Percentiles rank a stretch among this genome's conserved stretches.
phyloP scores from a whole-genome alignment of 2,113 vertebrate species.

The Perca flavescens region DNA sequence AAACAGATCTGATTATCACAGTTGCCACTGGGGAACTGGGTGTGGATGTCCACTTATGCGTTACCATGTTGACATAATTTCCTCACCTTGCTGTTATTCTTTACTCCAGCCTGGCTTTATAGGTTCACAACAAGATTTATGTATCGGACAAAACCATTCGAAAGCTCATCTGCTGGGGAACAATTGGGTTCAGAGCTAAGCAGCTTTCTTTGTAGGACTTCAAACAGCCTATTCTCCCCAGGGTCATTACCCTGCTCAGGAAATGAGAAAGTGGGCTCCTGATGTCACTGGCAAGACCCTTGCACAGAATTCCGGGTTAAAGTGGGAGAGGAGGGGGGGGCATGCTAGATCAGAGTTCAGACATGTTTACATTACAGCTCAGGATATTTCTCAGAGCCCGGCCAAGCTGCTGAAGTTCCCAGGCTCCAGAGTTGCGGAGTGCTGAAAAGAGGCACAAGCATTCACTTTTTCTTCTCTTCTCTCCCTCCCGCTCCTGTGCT shows the following conservation, averaged over 20 bases:
- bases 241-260: slow-evolving; percentile 77
- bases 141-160: slow-evolving; percentile 12
- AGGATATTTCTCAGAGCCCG: slow-evolving; percentile 85
- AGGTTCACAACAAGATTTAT: slow-evolving; percentile 19
- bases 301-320: slow-evolving; percentile 72
- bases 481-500: slow-evolving; percentile 54
- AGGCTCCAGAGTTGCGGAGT: slow-evolving; percentile 81
- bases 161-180: slow-evolving; percentile 39
- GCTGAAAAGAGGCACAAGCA: slow-evolving; percentile 80
- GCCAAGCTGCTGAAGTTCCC: slow-evolving; percentile 83
- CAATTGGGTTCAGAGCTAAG: slow-evolving; percentile 63
- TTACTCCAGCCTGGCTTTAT: slow-evolving; percentile 19
- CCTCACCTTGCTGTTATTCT: slow-evolving; percentile 20
- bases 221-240: slow-evolving; percentile 66
- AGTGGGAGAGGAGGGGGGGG: slow-evolving; percentile 67
- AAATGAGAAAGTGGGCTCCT: slow-evolving; percentile 83
- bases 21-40: slow-evolving; percentile 53
- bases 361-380: slow-evolving; percentile 88
- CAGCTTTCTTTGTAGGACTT: slow-evolving; percentile 69
- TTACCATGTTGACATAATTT: slow-evolving; percentile 17
- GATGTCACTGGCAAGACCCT: slow-evolving; percentile 78
- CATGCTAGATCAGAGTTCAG: slow-evolving; percentile 84
- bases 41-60: slow-evolving; percentile 44
- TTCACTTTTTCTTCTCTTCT: slow-evolving; percentile 68
- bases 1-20: slow-evolving; percentile 71